These are phyloP conservation scores for Uria lomvia DNA, from an alignment of 2,113 vertebrate species.

Conservation along the genomic window DNA sequence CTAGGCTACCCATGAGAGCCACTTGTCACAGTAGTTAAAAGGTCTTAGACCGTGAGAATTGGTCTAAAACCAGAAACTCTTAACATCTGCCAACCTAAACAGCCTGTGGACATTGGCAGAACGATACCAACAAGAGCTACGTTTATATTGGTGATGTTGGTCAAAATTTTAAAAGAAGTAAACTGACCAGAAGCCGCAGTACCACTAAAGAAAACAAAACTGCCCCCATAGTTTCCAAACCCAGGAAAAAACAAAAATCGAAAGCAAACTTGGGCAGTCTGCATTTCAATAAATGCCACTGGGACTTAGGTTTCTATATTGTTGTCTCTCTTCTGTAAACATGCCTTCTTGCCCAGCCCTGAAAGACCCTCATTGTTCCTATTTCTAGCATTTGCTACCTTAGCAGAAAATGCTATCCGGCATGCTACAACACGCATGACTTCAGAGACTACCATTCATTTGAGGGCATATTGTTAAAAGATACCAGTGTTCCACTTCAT, in stretches of 20 bases:
- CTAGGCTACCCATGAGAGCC: neutral
- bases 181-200: neutral
- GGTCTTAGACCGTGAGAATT: neutral
- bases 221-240: neutral
- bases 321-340: slow-evolving; percentile 48
- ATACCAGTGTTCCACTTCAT: neutral
- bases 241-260: neutral
- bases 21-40: neutral
- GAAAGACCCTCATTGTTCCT: slow-evolving; percentile 42
- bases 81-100: neutral
- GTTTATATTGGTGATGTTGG: neutral
- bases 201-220: neutral
- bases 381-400: slow-evolving; percentile 22
- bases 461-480: neutral
- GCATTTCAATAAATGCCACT: slow-evolving; percentile 1
- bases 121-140: neutral
- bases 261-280: slow-evolving; percentile 14
- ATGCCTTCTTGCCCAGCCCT: slow-evolving; percentile 21
- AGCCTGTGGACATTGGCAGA: neutral
- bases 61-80: neutral
- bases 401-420: slow-evolving; percentile 23
- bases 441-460: neutral
- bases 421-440: neutral
- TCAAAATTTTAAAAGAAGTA: neutral
- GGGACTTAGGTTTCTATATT: neutral